Conservation (phyloP, 2,797 vertebrate genomes). For the Diglossa cyanea region DNA sequence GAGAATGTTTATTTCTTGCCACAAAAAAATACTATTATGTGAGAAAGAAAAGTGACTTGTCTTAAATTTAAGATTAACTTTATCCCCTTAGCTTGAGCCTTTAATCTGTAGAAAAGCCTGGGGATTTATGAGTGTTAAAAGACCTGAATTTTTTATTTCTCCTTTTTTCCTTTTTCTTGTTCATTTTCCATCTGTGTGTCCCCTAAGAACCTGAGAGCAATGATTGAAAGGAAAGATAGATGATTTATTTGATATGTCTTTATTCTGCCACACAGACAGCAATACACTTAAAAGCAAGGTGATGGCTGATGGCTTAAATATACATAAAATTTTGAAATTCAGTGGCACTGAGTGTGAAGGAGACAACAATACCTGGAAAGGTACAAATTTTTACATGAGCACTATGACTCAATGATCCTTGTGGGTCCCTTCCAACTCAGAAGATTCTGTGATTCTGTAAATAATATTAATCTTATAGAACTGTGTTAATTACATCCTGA, state of each 20-base stretch:
- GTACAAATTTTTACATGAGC: background rate
- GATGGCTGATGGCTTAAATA: background rate
- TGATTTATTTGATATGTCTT: conserved; percentile 46
- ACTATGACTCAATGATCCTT: background rate
- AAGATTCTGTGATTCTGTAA: background rate
- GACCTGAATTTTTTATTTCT: conserved; percentile 56
- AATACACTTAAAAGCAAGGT: conserved; percentile 6
- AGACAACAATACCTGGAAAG: background rate
- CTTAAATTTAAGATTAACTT: conserved; percentile 65
- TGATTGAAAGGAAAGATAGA: conserved; percentile 22
- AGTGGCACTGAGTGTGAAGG: background rate
- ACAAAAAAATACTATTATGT: conserved; percentile 18
- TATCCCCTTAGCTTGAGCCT: conserved; percentile 50
- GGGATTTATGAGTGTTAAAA: conserved; percentile 63
- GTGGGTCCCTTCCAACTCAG: background rate
- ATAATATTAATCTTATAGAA: background rate
- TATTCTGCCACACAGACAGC: conserved; percentile 13
- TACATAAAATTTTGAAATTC: conserved; percentile 11
- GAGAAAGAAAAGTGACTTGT: conserved; percentile 56
- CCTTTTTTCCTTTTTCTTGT: conserved; percentile 31
- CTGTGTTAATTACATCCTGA: background rate
- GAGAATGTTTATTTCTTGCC: conserved; percentile 17
- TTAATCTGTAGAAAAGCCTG: conserved; percentile 69
- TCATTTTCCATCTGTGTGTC: conserved; percentile 37
- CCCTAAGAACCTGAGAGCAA: conserved; percentile 31